Evolutionary conservation across 2,113 vertebrate genomes (phyloP).

Genomic region (Pelodiscus sinensis): DNA sequence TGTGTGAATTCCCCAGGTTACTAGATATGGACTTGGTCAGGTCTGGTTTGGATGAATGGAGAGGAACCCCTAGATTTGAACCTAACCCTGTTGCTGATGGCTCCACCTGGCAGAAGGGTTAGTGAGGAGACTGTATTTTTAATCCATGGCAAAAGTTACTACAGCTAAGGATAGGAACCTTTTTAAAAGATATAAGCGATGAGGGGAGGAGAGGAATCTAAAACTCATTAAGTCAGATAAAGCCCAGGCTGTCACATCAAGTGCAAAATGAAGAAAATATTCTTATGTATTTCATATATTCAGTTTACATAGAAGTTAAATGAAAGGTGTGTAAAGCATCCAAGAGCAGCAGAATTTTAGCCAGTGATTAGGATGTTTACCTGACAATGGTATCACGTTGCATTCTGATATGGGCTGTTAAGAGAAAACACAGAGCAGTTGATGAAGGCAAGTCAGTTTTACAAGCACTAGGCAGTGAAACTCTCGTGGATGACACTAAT

Average conservation of each 20-base stretch:
- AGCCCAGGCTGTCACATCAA: not conserved
- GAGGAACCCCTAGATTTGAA: too few species aligned
- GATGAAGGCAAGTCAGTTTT: not conserved
- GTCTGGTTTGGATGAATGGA: too few species aligned
- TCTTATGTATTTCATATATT: accelerated
- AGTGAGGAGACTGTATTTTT: not conserved
- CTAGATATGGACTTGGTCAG: too few species aligned
- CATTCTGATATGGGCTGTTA: not conserved
- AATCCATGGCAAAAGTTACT: not conserved
- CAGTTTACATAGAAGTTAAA: not conserved
- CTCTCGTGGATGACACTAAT: not conserved
- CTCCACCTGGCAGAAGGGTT: too few species aligned
- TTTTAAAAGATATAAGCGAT: not conserved
- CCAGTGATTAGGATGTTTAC: not conserved
- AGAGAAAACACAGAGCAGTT: not conserved
- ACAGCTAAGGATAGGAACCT: not conserved
- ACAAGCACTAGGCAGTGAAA: not conserved
- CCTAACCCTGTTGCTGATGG: too few species aligned
- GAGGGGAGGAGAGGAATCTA: not conserved
- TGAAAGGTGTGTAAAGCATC: accelerated
- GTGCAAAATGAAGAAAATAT: not conserved
- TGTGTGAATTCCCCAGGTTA: too few species aligned
- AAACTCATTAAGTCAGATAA: not conserved
- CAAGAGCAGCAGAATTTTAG: not conserved
- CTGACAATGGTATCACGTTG: not conserved